Conservation (phyloP, 2,113 vertebrate species). For the Condylura cristata region DNA sequence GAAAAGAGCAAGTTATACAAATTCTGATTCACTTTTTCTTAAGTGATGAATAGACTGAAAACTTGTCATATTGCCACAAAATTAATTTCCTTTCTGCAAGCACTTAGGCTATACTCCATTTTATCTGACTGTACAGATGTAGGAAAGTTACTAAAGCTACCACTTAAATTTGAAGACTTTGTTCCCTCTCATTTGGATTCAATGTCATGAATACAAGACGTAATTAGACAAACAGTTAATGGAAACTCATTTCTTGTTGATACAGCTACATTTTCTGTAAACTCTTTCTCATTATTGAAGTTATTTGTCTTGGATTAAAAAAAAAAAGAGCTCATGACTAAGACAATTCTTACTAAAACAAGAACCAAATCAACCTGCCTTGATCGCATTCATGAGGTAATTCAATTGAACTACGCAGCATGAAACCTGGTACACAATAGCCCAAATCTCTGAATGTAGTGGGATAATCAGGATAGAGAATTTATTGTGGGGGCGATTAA, state of each 20-base stretch:
- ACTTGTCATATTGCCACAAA: conserved; percentile 7
- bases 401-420: conserved; percentile 39
- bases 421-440: conserved; percentile 69
- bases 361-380: conserved; percentile 55
- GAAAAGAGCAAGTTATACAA: conserved; percentile 1
- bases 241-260: conserved; percentile 67
- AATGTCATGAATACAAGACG: conserved; percentile 5
- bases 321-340: conserved; percentile 45
- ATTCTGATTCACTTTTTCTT: conserved; percentile 19
- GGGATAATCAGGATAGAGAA: conserved; percentile 72
- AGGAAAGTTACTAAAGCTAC: background rate
- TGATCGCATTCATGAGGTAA: conserved; percentile 41
- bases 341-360: conserved; percentile 64
- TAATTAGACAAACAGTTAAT: conserved; percentile 22
- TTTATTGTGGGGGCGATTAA: conserved; percentile 71
- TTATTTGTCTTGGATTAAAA: conserved; percentile 55
- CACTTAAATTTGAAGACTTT: conserved; percentile 39
- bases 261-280: conserved; percentile 58
- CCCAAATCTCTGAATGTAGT: conserved; percentile 67
- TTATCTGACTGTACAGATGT: background rate
- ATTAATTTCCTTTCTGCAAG: conserved; percentile 40
- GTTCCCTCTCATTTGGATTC: conserved; percentile 42
- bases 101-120: background rate
- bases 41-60: background rate
- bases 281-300: conserved; percentile 43